Percentiles rank a stretch among this genome's conserved stretches.
phyloP scores from a whole-genome alignment of 2,797 vertebrate genomes.

The Hemibagrus guttatus region DNA sequence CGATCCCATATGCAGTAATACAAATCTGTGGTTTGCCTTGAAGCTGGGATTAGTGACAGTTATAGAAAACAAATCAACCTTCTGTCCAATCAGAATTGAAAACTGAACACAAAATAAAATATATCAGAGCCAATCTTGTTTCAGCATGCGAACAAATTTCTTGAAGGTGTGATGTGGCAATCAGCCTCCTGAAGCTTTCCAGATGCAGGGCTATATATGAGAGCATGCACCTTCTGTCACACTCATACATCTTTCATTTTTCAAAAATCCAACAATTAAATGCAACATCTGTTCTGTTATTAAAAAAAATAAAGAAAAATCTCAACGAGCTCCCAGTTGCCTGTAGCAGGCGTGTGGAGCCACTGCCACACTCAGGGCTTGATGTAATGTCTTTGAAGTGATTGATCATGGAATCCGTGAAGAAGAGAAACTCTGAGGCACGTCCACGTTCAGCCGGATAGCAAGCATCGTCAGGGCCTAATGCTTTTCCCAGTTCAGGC shows the following conservation, averaged over 20 bases:
- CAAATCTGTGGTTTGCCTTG: background rate
- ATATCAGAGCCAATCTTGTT: background rate
- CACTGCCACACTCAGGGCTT: background rate
- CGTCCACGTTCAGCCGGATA: background rate
- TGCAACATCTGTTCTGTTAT: background rate
- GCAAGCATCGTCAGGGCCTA: background rate
- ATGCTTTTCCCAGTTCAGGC: constrained; percentile 1
- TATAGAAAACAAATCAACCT: background rate
- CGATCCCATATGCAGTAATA: background rate
- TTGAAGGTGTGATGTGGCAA: background rate
- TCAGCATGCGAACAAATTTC: background rate
- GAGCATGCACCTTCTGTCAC: background rate
- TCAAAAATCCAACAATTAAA: background rate
- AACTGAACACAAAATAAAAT: too few relatives aligned
- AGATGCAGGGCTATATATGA: background rate
- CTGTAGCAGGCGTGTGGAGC: background rate
- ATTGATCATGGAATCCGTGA: background rate
- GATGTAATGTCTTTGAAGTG: background rate
- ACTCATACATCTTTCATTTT: background rate
- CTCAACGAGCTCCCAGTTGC: background rate
- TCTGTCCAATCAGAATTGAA: background rate
- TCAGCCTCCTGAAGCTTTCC: constrained; percentile 5
- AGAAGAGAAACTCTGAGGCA: background rate
- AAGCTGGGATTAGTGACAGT: background rate
- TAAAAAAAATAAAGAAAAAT: background rate